Conservation (phyloP, 2,888 invertebrate genomes). For the Melipona beecheii region DNA sequence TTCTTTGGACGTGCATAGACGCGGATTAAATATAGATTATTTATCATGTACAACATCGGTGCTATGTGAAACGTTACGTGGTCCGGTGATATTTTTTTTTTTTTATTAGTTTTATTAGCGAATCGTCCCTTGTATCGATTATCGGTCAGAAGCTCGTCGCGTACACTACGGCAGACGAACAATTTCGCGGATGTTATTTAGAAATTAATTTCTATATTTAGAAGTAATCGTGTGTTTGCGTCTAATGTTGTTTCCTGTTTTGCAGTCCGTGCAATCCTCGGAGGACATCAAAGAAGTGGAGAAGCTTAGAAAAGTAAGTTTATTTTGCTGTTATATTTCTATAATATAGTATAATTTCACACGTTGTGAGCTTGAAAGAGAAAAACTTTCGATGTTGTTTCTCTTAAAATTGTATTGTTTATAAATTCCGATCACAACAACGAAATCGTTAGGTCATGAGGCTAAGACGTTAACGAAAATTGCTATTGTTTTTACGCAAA, state of each 20-base stretch:
- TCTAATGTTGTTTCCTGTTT: slow-evolving; percentile 39
- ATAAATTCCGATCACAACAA: too few species aligned
- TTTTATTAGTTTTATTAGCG: neutral
- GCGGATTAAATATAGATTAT: neutral
- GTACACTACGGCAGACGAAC: neutral
- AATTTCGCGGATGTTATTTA: neutral
- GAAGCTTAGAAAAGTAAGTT: slow-evolving; percentile 78
- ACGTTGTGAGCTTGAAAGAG: neutral
- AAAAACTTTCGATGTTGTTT: too few species aligned
- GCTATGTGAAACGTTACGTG: neutral
- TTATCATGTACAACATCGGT: neutral
- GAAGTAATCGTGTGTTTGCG: neutral
- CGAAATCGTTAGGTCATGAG: too few species aligned
- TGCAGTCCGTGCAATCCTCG: slow-evolving; percentile 60
- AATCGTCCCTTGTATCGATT: neutral
- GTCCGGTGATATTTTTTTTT: neutral
- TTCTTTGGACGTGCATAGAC: neutral
- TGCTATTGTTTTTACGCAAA: too few species aligned
- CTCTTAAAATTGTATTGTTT: too few species aligned
- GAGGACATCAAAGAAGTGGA: slow-evolving; percentile 73
- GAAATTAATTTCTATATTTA: neutral
- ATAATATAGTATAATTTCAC: neutral
- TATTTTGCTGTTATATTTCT: neutral
- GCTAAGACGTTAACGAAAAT: too few species aligned
- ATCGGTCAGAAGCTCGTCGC: neutral